Evolutionary conservation across 2,797 vertebrate genomes (phyloP).

Genomic region (Micropoecilia bifurca): DNA sequence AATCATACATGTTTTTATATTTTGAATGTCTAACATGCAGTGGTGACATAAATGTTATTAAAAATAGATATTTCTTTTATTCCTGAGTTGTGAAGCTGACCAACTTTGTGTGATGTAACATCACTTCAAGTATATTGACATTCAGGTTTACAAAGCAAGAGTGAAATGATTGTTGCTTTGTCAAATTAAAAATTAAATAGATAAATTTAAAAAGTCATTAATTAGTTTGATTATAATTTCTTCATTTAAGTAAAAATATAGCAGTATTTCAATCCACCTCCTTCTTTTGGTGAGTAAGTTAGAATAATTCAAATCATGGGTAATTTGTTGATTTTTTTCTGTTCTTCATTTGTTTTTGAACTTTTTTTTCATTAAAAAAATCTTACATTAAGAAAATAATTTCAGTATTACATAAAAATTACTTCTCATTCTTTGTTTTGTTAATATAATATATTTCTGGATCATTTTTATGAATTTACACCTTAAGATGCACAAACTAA

Average conservation of each 20-base stretch:
- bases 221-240: not conserved
- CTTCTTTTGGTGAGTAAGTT: not conserved
- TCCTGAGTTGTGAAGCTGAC: not conserved
- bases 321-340: not conserved
- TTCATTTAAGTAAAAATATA: not conserved
- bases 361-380: not conserved
- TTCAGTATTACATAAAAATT: not conserved
- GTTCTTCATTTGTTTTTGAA: not conserved
- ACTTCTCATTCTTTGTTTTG: not conserved
- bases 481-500: not conserved
- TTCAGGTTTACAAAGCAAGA: not conserved
- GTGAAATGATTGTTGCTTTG: not conserved
- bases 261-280: not conserved
- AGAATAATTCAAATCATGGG: not conserved
- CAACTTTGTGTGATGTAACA: not conserved
- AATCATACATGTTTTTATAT: not conserved
- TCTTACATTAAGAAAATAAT: not conserved
- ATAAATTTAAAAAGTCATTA: not conserved
- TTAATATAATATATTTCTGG: not conserved
- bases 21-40: not conserved
- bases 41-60: not conserved
- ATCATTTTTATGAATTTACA: not conserved
- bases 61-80: not conserved
- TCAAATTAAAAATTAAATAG: not conserved
- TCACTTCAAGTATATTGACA: not conserved